Percentiles rank a stretch among this genome's conserved stretches.
phyloP scores from a whole-genome alignment of 2,797 vertebrate species.

The Emydoidea blandingii region DNA sequence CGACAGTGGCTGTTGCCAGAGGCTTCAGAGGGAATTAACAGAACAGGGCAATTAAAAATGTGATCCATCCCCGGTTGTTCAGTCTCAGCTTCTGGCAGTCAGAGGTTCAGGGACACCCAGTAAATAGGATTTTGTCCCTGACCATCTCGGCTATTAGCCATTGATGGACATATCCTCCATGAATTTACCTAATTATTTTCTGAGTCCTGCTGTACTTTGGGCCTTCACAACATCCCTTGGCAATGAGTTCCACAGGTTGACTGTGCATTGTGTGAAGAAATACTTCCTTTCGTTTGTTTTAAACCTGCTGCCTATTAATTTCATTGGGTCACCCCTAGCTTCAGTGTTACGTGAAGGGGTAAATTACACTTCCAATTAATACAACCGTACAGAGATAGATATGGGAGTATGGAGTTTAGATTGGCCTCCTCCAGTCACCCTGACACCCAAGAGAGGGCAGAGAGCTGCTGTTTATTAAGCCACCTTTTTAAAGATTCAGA shows the following conservation, averaged over 20 bases:
- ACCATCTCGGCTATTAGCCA: not conserved
- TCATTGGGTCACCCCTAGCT: not conserved
- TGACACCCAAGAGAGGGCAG: not conserved
- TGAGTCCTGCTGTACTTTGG: not conserved
- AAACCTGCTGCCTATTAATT: not conserved
- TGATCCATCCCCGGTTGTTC: not conserved
- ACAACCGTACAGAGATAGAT: fast-evolving
- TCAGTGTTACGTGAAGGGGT: not conserved
- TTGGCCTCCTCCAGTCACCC: fast-evolving
- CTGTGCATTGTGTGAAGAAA: not conserved
- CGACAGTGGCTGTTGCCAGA: not conserved
- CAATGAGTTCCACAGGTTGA: not conserved
- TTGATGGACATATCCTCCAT: not conserved
- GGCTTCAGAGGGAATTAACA: not conserved
- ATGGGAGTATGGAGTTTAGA: not conserved
- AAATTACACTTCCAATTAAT: not conserved
- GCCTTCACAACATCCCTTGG: not conserved
- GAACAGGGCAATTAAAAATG: not conserved
- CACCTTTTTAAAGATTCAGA: fast-evolving
- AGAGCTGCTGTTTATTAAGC: fast-evolving
- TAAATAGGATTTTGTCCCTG: not conserved
- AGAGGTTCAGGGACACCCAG: not conserved
- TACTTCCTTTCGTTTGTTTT: not conserved
- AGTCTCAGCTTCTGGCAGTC: not conserved
- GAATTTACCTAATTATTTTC: not conserved